Percentiles rank a stretch among this genome's conserved stretches.
phyloP scores from a whole-genome alignment of 2,797 vertebrate genomes.

The Macropus fuliginosus region DNA sequence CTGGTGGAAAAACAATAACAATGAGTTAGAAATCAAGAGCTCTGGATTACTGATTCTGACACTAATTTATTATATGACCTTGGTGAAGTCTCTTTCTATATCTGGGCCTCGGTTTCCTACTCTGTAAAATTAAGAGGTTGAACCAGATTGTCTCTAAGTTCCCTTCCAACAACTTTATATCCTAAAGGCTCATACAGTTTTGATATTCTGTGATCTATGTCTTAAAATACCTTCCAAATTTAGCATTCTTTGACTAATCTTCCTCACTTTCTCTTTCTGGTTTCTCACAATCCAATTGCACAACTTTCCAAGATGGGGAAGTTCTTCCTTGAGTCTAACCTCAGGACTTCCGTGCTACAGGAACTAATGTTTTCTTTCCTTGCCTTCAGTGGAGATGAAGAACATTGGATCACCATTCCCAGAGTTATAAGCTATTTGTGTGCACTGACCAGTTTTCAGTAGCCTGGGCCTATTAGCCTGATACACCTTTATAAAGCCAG shows the following conservation, averaged over 20 bases:
- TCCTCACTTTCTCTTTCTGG: background rate
- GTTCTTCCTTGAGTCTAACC: background rate
- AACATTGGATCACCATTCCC: background rate
- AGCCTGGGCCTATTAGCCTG: background rate
- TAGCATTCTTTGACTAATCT: background rate
- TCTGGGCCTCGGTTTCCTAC: background rate
- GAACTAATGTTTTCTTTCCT: background rate
- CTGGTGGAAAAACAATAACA: background rate
- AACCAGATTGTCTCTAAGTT: background rate
- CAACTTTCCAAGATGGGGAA: background rate
- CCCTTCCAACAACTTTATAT: background rate
- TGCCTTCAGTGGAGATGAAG: background rate
- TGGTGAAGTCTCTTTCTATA: background rate
- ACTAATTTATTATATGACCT: background rate
- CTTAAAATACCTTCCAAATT: background rate
- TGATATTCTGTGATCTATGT: background rate
- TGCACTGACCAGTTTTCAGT: background rate
- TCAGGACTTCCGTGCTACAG: background rate
- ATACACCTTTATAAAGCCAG: background rate
- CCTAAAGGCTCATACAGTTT: background rate
- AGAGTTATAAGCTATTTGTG: background rate
- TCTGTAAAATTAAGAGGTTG: background rate
- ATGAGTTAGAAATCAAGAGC: background rate
- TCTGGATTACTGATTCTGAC: background rate
- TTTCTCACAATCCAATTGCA: background rate